These are phyloP conservation scores for Helogale parvula DNA, from an alignment of 2,113 vertebrate genomes.

Conservation along the genomic window DNA sequence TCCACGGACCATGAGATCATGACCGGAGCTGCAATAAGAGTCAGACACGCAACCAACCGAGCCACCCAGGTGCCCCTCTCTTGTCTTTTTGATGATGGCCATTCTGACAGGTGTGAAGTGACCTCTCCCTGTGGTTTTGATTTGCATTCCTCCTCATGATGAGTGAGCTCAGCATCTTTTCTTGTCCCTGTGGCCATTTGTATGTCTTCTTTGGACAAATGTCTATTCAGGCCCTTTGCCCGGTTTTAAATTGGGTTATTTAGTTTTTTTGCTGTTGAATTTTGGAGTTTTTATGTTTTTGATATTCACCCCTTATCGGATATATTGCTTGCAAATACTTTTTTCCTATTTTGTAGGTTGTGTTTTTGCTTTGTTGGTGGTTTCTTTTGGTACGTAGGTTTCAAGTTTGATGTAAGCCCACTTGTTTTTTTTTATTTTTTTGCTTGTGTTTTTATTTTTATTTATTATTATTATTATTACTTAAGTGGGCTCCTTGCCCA, in stretches of 20 bases:
- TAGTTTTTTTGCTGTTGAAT: neutral
- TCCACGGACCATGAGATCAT: no score
- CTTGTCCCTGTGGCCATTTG: neutral
- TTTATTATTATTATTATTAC: no score
- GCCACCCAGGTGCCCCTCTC: no score
- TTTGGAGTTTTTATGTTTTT: neutral
- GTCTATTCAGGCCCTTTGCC: neutral
- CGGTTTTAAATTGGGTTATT: neutral
- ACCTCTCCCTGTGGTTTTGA: neutral
- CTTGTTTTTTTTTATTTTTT: neutral
- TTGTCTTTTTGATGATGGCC: neutral
- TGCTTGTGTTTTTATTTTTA: neutral
- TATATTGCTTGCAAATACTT: neutral
- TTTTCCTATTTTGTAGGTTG: neutral
- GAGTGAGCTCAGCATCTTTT: neutral
- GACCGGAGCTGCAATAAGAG: no score
- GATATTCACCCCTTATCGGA: neutral
- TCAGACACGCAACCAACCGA: no score
- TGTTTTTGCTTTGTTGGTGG: neutral
- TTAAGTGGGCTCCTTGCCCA: no score
- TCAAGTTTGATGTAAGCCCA: neutral
- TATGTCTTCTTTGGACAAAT: neutral
- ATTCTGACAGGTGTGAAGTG: neutral
- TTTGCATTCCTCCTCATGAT: neutral
- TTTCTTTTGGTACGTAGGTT: neutral